Conservation (phyloP, 1,140 invertebrate species). For the Drosophila saltans region DNA sequence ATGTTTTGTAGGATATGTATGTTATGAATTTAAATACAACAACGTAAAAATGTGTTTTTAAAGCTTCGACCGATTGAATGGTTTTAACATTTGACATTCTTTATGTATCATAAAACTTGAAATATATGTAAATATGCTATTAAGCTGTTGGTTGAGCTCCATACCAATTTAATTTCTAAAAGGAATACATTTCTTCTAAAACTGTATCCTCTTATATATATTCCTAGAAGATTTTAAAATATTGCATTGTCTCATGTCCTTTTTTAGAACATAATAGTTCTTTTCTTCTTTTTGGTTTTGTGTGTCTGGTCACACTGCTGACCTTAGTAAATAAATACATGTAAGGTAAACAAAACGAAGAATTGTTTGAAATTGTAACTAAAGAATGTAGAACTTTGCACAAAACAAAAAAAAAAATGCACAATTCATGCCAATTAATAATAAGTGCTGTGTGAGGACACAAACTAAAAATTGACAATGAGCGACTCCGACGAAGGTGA, state of each 20-base stretch:
- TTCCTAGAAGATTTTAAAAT: background rate
- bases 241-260: background rate
- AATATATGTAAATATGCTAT: too few relatives aligned
- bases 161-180: too few relatives aligned
- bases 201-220: too few relatives aligned
- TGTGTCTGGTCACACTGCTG: background rate
- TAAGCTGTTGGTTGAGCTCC: too few relatives aligned
- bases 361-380: conserved; percentile 35
- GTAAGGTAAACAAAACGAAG: conserved; percentile 64
- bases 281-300: background rate
- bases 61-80: too few relatives aligned
- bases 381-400: conserved; percentile 13
- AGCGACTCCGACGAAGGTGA: conserved; percentile 74
- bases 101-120: too few relatives aligned
- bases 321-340: conserved; percentile 17
- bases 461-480: conserved; percentile 17
- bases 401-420: conserved; percentile 23
- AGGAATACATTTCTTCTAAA: too few relatives aligned
- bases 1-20: too few relatives aligned
- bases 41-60: too few relatives aligned
- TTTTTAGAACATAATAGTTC: background rate
- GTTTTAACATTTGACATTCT: too few relatives aligned
- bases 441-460: background rate
- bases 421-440: background rate
- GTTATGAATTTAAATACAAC: too few relatives aligned